Conservation (phyloP, 1,140 invertebrate species). For the Drosophila repletoides region DNA sequence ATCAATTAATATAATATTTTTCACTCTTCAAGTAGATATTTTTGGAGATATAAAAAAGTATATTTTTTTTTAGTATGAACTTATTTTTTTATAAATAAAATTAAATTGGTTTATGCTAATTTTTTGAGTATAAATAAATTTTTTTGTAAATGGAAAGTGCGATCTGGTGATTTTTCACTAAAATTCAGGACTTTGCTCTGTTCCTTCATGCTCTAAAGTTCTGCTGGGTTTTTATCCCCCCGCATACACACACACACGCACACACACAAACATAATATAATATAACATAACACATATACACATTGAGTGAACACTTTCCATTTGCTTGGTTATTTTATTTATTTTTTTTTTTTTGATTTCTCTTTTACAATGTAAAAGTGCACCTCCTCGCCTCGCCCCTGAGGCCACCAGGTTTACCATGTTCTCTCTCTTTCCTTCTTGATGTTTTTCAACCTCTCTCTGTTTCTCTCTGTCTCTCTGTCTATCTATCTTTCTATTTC, state of each 20-base stretch:
- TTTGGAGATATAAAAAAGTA: too few relatives aligned
- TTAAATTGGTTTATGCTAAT: neutral
- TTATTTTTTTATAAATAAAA: neutral
- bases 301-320: slow-evolving; percentile 35
- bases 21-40: too few relatives aligned
- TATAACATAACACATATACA: slow-evolving; percentile 20
- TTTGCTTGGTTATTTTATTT: slow-evolving; percentile 28
- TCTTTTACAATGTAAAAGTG: slow-evolving; percentile 43
- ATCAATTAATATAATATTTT: too few relatives aligned
- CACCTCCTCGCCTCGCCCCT: neutral
- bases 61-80: too few relatives aligned
- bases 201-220: slow-evolving; percentile 6
- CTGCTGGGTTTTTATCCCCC: slow-evolving; percentile 16
- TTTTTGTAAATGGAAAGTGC: neutral
- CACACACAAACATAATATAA: slow-evolving; percentile 10
- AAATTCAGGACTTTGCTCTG: neutral
- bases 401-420: slow-evolving; percentile 11
- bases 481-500: neutral
- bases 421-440: neutral
- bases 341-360: slow-evolving; percentile 25
- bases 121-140: slow-evolving; percentile 1
- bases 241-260: neutral
- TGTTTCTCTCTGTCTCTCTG: neutral
- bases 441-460: neutral
- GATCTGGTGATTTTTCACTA: neutral